phyloP scores from a whole-genome alignment of 2,113 vertebrate species.

The Mionectes macconnelli region DNA sequence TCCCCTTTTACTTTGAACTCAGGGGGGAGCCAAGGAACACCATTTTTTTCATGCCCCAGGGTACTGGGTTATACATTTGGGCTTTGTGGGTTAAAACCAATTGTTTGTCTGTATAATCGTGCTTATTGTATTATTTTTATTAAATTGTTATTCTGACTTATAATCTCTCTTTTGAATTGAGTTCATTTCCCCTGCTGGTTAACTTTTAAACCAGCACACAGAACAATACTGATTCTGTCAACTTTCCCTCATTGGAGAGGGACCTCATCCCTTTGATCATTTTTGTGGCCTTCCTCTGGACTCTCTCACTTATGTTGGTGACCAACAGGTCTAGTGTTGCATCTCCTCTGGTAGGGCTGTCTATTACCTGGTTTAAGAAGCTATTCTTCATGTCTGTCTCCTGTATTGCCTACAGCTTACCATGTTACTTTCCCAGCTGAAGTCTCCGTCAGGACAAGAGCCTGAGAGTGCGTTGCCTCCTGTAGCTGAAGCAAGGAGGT shows the following conservation, averaged over 20 bases:
- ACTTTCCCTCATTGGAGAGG: not conserved
- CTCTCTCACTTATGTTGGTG: not conserved
- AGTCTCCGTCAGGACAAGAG: not conserved
- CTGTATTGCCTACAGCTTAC: not conserved
- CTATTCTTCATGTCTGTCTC: not conserved
- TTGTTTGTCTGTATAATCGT: too few relatives aligned
- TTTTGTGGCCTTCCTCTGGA: not conserved
- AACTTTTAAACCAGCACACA: too few relatives aligned
- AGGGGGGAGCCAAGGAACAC: too few relatives aligned
- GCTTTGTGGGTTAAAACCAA: too few relatives aligned
- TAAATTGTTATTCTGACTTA: too few relatives aligned
- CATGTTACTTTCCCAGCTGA: not conserved
- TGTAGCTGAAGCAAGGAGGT: not conserved
- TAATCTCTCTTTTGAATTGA: too few relatives aligned
- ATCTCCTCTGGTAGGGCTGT: not conserved
- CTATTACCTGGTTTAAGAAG: not conserved
- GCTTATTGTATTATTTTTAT: too few relatives aligned
- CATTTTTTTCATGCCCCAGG: too few relatives aligned
- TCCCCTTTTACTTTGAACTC: too few relatives aligned
- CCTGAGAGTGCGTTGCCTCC: rapidly evolving
- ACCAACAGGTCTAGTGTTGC: too few relatives aligned
- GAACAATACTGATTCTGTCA: not conserved
- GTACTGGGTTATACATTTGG: too few relatives aligned
- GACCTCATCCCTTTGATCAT: not conserved
- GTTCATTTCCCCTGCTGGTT: too few relatives aligned